Evolutionary conservation across 2,888 invertebrate species (phyloP).

Genomic region (Scelioninae gen. 2): DNA sequence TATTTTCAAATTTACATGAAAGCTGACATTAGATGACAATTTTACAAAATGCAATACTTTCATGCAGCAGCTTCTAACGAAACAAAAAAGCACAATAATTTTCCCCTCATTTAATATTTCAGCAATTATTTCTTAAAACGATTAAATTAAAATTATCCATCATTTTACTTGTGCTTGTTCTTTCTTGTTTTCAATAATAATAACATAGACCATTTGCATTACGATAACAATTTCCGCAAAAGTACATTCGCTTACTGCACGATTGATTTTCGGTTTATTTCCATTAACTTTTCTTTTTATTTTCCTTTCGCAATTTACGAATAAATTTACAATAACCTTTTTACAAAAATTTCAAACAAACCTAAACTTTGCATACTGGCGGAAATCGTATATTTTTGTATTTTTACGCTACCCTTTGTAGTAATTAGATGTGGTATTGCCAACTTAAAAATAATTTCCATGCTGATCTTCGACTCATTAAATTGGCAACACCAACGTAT

Average conservation of each 20-base stretch:
- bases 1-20: too few relatives aligned
- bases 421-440: too few relatives aligned
- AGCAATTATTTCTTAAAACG: constrained; percentile 3
- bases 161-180: neutral
- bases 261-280: neutral
- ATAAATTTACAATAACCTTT: neutral
- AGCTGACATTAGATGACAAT: constrained; percentile 5
- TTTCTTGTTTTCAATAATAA: neutral
- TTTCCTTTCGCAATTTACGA: neutral
- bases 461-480: too few relatives aligned
- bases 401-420: too few relatives aligned
- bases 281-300: too few relatives aligned
- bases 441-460: too few relatives aligned
- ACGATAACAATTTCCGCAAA: neutral
- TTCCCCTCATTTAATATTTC: neutral
- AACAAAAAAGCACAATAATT: neutral
- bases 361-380: too few relatives aligned
- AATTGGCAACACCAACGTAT: too few relatives aligned
- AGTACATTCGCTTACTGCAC: neutral
- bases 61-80: neutral
- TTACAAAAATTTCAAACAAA: too few relatives aligned
- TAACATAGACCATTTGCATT: neutral
- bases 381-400: too few relatives aligned
- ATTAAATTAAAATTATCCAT: too few relatives aligned
- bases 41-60: neutral